Evolutionary conservation across 1,140 invertebrate genomes (phyloP).

Genomic region (Antheraea pernyi): DNA sequence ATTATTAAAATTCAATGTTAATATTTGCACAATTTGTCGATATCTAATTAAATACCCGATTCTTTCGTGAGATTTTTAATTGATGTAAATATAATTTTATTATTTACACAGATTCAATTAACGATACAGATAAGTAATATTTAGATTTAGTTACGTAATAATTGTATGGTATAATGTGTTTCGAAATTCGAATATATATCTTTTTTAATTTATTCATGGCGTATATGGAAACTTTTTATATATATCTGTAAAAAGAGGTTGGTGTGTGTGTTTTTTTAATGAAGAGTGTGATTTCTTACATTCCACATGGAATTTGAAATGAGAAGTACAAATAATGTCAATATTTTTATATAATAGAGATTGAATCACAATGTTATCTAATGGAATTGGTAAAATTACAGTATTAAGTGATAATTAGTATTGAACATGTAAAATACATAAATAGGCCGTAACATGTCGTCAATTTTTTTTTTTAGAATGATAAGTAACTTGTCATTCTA

Average conservation of each 20-base stretch:
- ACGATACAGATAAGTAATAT: constrained; percentile 44
- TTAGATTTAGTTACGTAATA: constrained; percentile 7
- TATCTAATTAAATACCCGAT: background rate
- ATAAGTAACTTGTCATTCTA: constrained; percentile 42
- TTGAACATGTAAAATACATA: constrained; percentile 36
- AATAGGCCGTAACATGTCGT: constrained; percentile 13
- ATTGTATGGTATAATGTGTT: background rate
- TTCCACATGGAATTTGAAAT: constrained; percentile 72
- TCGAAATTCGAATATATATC: background rate
- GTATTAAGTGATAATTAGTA: constrained; percentile 65
- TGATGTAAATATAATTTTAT: background rate
- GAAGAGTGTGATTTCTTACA: constrained; percentile 72
- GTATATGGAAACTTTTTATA: background rate
- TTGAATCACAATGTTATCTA: constrained; percentile 41
- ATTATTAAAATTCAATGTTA: constrained; percentile 14
- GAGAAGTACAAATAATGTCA: constrained; percentile 72
- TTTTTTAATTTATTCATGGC: background rate
- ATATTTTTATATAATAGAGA: constrained; percentile 69
- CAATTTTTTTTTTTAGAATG: constrained; percentile 36
- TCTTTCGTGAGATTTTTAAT: background rate
- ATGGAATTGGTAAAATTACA: constrained; percentile 59
- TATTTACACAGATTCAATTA: constrained; percentile 34
- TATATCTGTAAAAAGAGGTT: constrained; percentile 6
- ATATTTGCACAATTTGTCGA: constrained; percentile 26
- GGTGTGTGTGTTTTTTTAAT: constrained; percentile 53